phyloP scores from a whole-genome alignment of 2,888 invertebrate genomes.

The Herminia tarsipennalis region DNA sequence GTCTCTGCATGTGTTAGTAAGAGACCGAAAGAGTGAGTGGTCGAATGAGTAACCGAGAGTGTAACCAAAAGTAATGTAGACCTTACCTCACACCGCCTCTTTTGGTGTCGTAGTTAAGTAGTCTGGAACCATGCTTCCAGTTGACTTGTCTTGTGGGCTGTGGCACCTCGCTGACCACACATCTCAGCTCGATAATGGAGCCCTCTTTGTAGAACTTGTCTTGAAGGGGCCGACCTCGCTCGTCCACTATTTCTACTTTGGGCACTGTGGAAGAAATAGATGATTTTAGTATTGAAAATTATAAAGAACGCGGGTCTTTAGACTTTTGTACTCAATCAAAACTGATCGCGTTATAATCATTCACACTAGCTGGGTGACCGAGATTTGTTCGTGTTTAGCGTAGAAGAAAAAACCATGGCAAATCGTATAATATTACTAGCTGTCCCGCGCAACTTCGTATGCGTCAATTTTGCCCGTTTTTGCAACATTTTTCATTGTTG shows the following conservation, averaged over 20 bases:
- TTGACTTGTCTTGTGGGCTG: constrained; percentile 90
- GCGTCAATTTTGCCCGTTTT: no score
- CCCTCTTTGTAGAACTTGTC: constrained; percentile 94
- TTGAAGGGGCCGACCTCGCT: constrained; percentile 90
- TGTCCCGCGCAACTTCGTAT: no score
- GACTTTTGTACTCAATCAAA: no score
- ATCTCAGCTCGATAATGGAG: constrained; percentile 92
- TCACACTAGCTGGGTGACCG: no score
- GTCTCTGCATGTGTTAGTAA: no score
- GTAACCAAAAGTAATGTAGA: neutral
- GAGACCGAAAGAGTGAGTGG: no score
- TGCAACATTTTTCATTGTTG: no score
- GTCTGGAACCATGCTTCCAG: constrained; percentile 91
- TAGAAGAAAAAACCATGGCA: no score
- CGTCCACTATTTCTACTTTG: constrained; percentile 92
- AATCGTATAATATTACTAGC: no score
- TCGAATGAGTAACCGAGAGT: neutral
- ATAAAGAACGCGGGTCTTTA: no score
- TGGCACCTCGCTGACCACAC: constrained; percentile 92
- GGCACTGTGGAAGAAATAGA: constrained; percentile 86
- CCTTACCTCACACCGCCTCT: constrained; percentile 93
- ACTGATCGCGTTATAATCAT: no score
- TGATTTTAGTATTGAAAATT: neutral
- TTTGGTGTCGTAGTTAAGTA: constrained; percentile 92
- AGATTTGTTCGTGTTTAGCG: no score